Conservation (phyloP, 2,888 invertebrate species). For the Perizoma flavofasciatum region DNA sequence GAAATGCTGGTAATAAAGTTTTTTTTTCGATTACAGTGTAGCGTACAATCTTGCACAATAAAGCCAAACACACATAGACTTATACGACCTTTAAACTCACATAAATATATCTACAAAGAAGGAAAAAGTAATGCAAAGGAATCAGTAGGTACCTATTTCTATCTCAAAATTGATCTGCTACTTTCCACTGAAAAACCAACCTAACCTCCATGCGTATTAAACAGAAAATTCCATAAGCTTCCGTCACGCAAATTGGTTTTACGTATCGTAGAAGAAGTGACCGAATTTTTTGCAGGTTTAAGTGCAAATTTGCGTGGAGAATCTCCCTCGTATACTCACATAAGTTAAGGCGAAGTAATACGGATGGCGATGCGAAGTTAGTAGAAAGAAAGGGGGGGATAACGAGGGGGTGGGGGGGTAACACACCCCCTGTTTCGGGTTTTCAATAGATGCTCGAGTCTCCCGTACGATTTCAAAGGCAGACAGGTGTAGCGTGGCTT, state of each 20-base stretch:
- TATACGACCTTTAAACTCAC: constrained; percentile 78
- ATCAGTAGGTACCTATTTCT: constrained; percentile 70
- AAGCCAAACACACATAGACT: constrained; percentile 46
- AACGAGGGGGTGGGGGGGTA: constrained; percentile 63
- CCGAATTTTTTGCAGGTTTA: constrained; percentile 36
- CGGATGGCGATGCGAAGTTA: constrained; percentile 83
- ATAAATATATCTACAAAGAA: constrained; percentile 81
- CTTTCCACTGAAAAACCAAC: constrained; percentile 46
- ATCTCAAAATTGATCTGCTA: constrained; percentile 79
- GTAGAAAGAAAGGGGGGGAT: constrained; percentile 81
- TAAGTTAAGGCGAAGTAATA: constrained; percentile 83
- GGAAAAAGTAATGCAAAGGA: constrained; percentile 82
- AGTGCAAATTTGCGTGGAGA: constrained; percentile 48
- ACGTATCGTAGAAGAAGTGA: constrained; percentile 36
- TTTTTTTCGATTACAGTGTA: constrained; percentile 32
- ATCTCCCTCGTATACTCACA: constrained; percentile 65
- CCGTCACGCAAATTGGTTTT: constrained; percentile 38
- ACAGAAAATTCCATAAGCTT: constrained; percentile 17
- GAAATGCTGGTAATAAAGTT: background rate
- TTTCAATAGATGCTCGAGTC: constrained; percentile 82
- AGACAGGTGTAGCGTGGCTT: constrained; percentile 65
- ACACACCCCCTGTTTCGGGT: constrained; percentile 79
- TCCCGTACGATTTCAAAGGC: constrained; percentile 71
- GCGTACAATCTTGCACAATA: constrained; percentile 30
- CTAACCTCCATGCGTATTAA: constrained; percentile 33